Conservation (phyloP, 2,888 invertebrate species). For the Sarcophaga carnaria region DNA sequence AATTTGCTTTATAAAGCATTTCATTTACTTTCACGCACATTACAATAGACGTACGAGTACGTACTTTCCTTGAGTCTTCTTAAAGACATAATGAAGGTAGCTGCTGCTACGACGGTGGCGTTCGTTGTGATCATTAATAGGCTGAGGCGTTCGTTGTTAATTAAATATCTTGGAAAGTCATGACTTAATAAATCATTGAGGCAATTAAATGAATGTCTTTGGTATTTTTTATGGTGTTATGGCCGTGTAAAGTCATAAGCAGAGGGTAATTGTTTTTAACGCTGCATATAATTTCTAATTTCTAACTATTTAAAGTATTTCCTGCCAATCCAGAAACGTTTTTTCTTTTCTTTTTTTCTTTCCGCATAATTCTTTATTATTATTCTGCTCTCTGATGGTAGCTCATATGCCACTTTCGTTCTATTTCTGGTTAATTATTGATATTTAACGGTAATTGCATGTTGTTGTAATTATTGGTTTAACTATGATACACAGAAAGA, state of each 20-base stretch:
- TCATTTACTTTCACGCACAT: constrained; percentile 29
- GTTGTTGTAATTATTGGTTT: too few species aligned
- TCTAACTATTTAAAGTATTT: constrained; percentile 14
- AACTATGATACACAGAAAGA: too few species aligned
- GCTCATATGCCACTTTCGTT: background rate
- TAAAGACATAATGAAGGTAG: background rate
- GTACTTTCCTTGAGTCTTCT: constrained; percentile 10
- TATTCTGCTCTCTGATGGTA: background rate
- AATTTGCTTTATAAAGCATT: background rate
- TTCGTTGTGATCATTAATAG: too few species aligned
- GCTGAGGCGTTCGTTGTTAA: background rate
- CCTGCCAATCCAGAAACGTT: background rate
- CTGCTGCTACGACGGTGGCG: background rate
- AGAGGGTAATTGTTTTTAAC: background rate
- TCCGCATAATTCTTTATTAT: constrained; percentile 3
- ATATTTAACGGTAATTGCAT: too few species aligned
- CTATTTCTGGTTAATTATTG: background rate
- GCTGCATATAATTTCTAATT: too few species aligned
- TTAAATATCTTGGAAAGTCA: constrained; percentile 8
- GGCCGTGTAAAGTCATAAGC: background rate
- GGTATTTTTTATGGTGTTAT: background rate
- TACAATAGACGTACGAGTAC: background rate
- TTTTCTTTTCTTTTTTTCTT: background rate
- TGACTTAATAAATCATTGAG: constrained; percentile 12
- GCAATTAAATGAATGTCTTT: background rate